Evolutionary conservation across 2,113 vertebrate genomes (phyloP), one percentile per base, ranked within the genome.

Genomic region (Diglossa brunneiventris): DNA sequence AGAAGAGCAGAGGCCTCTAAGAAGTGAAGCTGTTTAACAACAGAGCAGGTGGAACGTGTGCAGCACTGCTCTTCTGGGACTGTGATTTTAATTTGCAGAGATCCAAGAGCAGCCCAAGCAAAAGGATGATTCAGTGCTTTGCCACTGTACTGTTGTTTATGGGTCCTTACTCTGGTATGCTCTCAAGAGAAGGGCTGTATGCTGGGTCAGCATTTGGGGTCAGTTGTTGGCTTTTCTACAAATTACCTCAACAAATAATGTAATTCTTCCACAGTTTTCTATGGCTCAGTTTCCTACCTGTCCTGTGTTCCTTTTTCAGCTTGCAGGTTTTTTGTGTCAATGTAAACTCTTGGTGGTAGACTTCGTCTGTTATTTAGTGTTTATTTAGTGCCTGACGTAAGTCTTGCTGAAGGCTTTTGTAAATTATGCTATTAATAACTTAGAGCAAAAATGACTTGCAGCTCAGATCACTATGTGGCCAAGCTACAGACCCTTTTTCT

Each of bases 361-460:
- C 35, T 31, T 91, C 37, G 42, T 92, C 64, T 63, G 44, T 63
- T 91, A 63, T 82, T 93, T 83, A 77, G 78, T 74, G 75, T 94
- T 90, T 94, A 62, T 70, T 90, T 59, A 88, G 63, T 63, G 35
- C 55, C 46, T 52, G 56, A 44, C 0, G 0, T 62, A 77, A 64
- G 50, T 80, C 79, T 90, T 90, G 31, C n/a, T 88, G 83, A 94
- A 59, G 39, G 76, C 42, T 86, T 77, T 78, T 92, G 44, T 93
- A 95, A 92, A 83, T 83, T 70, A 86, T 63, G 35, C 56, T 92
- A 37, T 88, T 93, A 83, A 90, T 89, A 90, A 74, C 42, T 80
- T 90, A 77, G 37, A 89, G 49, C 24, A 77, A 70, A 94, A 94
- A 75, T 80, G 1, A 87, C 77, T 93, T 93, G 41, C 69, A 89